Conservation (phyloP, 2,113 vertebrate species). For the Megaleporinus macrocephalus region DNA sequence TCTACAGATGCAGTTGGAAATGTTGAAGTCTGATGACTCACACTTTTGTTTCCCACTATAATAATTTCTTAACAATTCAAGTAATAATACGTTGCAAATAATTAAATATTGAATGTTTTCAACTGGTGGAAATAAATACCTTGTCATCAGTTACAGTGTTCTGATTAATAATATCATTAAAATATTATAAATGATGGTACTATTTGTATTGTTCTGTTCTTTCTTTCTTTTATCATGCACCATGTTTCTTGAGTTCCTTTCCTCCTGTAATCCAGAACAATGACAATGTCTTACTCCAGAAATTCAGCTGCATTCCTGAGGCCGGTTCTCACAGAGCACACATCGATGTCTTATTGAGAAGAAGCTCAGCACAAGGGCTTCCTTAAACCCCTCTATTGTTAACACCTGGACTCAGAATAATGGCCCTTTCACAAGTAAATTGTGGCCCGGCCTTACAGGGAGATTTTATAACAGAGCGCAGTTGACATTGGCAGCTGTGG, state of each 20-base stretch:
- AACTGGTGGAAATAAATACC: no score
- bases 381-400: slow-evolving; percentile 81
- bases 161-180: no score
- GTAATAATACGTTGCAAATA: no score
- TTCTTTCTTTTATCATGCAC: not conserved
- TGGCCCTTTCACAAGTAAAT: slow-evolving; percentile 76
- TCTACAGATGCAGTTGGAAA: no score
- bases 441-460: slow-evolving; percentile 73
- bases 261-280: slow-evolving; percentile 5
- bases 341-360: slow-evolving; percentile 67
- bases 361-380: slow-evolving; percentile 76
- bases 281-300: slow-evolving; percentile 55
- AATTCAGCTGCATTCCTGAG: slow-evolving; percentile 56
- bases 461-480: slow-evolving; percentile 77
- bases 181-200: no score
- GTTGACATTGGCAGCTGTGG: slow-evolving; percentile 80
- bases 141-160: no score
- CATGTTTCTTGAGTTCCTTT: not conserved
- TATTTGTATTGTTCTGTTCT: not conserved
- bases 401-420: slow-evolving; percentile 80
- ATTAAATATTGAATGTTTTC: no score
- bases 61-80: no score
- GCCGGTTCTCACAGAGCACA: slow-evolving; percentile 68
- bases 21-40: no score
- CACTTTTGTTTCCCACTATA: no score